Percentiles rank a stretch among this genome's conserved stretches.
These are phyloP conservation scores for Priocnemis perturbator DNA, from an alignment of 2,888 invertebrate species.

Conservation along the genomic window DNA sequence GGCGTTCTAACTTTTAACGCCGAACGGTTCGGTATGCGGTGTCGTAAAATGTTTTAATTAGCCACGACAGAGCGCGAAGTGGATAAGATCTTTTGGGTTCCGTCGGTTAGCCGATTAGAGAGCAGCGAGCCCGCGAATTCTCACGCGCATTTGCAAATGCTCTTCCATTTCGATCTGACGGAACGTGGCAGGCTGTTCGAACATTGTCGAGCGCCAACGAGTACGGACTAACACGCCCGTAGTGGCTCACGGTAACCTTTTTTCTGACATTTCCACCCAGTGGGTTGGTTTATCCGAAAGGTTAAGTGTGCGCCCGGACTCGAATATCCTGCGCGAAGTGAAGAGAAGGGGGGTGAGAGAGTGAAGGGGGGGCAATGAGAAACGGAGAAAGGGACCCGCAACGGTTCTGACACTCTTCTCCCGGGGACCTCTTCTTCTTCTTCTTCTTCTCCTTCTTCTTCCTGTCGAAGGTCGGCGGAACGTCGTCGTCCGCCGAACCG, in stretches of 20 bases:
- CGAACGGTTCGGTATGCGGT: too few relatives aligned
- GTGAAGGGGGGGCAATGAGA: conserved; percentile 4
- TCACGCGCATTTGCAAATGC: conserved; percentile 9
- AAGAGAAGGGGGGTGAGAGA: conserved; percentile 15
- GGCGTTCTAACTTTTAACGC: too few relatives aligned
- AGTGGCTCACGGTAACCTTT: conserved; percentile 55
- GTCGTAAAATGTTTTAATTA: too few relatives aligned
- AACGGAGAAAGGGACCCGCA: conserved; percentile 16
- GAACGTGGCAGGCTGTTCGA: conserved; percentile 24
- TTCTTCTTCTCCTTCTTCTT: conserved; percentile 35
- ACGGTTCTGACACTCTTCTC: conserved; percentile 22
- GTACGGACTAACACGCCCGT: conserved; percentile 55
- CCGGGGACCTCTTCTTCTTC: neutral
- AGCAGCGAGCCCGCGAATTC: neutral
- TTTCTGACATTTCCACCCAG: conserved; percentile 58
- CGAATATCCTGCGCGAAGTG: conserved; percentile 30
- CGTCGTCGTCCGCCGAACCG: conserved; percentile 48
- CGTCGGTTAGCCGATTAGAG: too few relatives aligned
- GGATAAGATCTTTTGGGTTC: too few relatives aligned
- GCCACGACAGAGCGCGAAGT: too few relatives aligned
- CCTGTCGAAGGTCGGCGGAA: conserved; percentile 54
- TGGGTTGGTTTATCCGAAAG: conserved; percentile 54
- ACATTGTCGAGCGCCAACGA: conserved; percentile 45
- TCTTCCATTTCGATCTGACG: conserved; percentile 25
- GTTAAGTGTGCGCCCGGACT: conserved; percentile 48